A percentile compares a stretch with the other conserved stretches of the same genome.
These are phyloP conservation scores for Characodon lateralis DNA, from an alignment of 2,797 vertebrate genomes.

Conservation along the genomic window DNA sequence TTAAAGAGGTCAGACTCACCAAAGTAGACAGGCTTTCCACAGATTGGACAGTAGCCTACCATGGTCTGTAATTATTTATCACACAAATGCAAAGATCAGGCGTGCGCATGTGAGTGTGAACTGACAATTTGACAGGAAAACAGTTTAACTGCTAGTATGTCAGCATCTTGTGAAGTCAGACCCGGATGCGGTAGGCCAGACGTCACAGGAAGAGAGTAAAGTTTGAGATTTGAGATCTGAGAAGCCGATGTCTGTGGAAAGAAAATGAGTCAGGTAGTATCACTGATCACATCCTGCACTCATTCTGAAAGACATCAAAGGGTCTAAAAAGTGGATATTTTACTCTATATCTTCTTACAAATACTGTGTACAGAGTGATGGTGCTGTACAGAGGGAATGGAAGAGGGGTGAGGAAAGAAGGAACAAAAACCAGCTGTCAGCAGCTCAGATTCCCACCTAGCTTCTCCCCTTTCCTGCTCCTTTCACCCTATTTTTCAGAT, in stretches of 20 bases:
- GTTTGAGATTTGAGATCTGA: slow-evolving; percentile 50
- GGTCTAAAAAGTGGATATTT: not conserved
- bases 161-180: slow-evolving; percentile 52
- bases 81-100: slow-evolving; percentile 13
- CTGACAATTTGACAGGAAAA: slow-evolving; percentile 70
- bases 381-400: slow-evolving; percentile 16
- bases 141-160: slow-evolving; percentile 51
- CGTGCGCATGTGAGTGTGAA: slow-evolving; percentile 19
- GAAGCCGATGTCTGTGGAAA: slow-evolving; percentile 13
- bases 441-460: slow-evolving; percentile 63
- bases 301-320: slow-evolving; percentile 10
- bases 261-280: slow-evolving; percentile 10
- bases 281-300: slow-evolving; percentile 4
- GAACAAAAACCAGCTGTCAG: slow-evolving; percentile 67
- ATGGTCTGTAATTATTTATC: slow-evolving; percentile 68
- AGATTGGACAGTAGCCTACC: slow-evolving; percentile 87
- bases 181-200: slow-evolving; percentile 83
- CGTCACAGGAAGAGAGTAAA: slow-evolving; percentile 69
- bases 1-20: slow-evolving; percentile 76
- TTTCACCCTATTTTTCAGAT: slow-evolving; percentile 72
- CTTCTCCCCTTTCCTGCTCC: slow-evolving; percentile 64
- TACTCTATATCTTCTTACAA: slow-evolving; percentile 8
- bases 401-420: slow-evolving; percentile 33
- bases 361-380: slow-evolving; percentile 10
- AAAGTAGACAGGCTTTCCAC: slow-evolving; percentile 88